Percentiles rank a stretch among this genome's conserved stretches.
phyloP scores from a whole-genome alignment of 2,888 invertebrate species.

The Smittia sp. region DNA sequence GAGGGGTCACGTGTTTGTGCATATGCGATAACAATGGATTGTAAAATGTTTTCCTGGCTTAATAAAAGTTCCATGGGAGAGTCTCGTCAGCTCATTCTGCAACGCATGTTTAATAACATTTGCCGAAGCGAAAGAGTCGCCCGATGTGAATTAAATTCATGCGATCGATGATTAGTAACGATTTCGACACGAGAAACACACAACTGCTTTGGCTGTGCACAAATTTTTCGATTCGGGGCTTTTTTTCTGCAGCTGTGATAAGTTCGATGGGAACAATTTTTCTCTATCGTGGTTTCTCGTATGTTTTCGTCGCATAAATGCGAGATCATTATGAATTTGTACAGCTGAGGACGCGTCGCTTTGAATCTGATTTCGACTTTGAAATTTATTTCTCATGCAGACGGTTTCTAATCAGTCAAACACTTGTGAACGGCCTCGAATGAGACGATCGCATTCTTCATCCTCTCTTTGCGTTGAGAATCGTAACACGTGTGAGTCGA shows the following conservation, averaged over 20 bases:
- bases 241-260: conserved; percentile 41
- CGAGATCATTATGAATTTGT: conserved; percentile 19
- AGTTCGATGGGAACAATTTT: conserved; percentile 36
- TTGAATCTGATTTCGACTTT: background rate
- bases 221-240: background rate
- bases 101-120: conserved; percentile 12
- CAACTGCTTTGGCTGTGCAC: conserved; percentile 31
- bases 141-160: background rate
- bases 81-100: conserved; percentile 19
- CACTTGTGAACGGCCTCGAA: conserved; percentile 22
- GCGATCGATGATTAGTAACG: conserved; percentile 39
- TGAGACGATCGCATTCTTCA: conserved; percentile 16
- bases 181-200: conserved; percentile 22
- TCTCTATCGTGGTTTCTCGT: conserved; percentile 3
- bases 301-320: conserved; percentile 4
- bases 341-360: conserved; percentile 10
- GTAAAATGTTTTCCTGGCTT: conserved; percentile 21
- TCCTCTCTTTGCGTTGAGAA: conserved; percentile 36
- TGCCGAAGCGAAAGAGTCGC: conserved; percentile 37
- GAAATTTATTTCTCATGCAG: background rate
- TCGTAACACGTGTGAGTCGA: conserved; percentile 31
- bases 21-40: conserved; percentile 37
- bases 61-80: conserved; percentile 29
- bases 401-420: conserved; percentile 24
- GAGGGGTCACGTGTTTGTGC: conserved; percentile 40